A percentile compares a stretch with the other conserved stretches of the same genome.
Evolutionary conservation across 2,113 vertebrate species (phyloP).

Genomic region (Odontophorus gujanensis): DNA sequence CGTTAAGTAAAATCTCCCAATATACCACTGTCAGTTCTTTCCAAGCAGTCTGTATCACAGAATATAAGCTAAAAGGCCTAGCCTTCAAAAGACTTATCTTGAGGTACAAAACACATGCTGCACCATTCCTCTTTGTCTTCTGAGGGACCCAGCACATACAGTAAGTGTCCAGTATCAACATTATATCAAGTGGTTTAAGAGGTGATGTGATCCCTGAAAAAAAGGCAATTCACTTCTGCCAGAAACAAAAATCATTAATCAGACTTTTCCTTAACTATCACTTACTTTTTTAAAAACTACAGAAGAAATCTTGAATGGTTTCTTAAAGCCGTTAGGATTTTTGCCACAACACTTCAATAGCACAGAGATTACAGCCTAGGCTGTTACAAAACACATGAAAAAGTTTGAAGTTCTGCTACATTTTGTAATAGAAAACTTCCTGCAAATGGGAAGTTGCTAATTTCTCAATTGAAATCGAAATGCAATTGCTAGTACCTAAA

Average conservation of each 20-base stretch:
- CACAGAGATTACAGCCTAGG: background rate
- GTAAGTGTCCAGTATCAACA: background rate
- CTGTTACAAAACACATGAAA: background rate
- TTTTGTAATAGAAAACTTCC: background rate
- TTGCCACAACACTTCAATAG: background rate
- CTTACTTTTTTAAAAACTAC: background rate
- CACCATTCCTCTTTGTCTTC: background rate
- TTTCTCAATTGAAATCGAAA: background rate
- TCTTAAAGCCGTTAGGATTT: background rate
- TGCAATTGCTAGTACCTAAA: background rate
- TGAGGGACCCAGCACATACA: background rate
- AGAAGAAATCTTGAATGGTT: background rate
- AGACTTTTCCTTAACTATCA: background rate
- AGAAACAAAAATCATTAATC: background rate
- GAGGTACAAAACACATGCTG: background rate
- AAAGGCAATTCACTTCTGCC: background rate
- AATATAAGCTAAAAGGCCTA: fast-evolving
- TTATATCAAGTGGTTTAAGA: background rate
- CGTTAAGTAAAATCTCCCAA: background rate
- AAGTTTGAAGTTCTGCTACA: background rate
- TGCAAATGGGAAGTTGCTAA: background rate
- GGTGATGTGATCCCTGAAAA: background rate
- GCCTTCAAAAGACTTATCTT: background rate
- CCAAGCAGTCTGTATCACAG: background rate
- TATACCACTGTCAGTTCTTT: background rate